These are phyloP conservation scores for Drosophila longiperda DNA, from an alignment of 2,888 invertebrate species.

Conservation along the genomic window DNA sequence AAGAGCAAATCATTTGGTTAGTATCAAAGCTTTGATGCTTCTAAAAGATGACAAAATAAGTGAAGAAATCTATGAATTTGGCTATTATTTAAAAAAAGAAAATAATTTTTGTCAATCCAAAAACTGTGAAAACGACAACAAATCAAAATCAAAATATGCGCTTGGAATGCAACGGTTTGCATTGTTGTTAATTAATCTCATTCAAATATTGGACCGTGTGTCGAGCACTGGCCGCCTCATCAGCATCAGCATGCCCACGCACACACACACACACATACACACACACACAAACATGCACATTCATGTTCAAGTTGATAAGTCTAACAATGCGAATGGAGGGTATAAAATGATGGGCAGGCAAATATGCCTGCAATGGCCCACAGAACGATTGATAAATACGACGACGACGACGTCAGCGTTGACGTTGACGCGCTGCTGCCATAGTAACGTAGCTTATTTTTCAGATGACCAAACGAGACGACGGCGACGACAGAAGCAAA, in stretches of 20 bases:
- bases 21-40: neutral
- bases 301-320: constrained; percentile 58
- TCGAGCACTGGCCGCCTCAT: constrained; percentile 47
- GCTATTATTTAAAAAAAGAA: neutral
- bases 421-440: constrained; percentile 1
- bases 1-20: neutral
- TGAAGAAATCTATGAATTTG: neutral
- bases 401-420: constrained; percentile 14
- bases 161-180: constrained; percentile 45
- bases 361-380: constrained; percentile 56
- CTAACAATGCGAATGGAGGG: constrained; percentile 56
- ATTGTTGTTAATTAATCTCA: constrained; percentile 66
- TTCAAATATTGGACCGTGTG: constrained; percentile 62
- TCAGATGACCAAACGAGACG: constrained; percentile 69
- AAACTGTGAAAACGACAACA: constrained; percentile 11
- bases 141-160: constrained; percentile 23
- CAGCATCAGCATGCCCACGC: constrained; percentile 31
- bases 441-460: constrained; percentile 52
- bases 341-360: constrained; percentile 49
- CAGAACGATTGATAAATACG: constrained; percentile 71
- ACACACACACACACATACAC: constrained; percentile 5
- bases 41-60: neutral
- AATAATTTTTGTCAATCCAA: neutral
- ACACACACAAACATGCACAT: constrained; percentile 1
- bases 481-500: constrained; percentile 40